Evolutionary conservation across 2,888 invertebrate species (phyloP), one percentile per base, ranked within the genome.

Genomic region (Troides aeacus): DNA sequence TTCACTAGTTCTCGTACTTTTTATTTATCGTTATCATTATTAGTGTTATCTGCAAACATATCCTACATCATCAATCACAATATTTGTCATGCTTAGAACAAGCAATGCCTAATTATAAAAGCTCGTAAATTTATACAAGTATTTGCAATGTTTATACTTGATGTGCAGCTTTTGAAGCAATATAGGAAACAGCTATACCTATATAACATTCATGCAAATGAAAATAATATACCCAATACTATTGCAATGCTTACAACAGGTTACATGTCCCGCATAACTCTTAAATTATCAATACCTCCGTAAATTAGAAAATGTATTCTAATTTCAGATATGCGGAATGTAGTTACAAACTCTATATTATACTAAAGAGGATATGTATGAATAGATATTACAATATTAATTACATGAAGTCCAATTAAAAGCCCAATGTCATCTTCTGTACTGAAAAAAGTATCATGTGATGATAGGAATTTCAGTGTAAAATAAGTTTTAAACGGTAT

Each of bases 281-380:
- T 66, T 21, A 62, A 66, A 66, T 66, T 39, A 50, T 69, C 62
- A 69, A 64, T 59, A 62, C 46, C 70, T 62, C 66, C 59, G 58
- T 39, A 50, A 24, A 50, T 62, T 66, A 66, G 64, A 50, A 62
- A 66, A 23, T 23, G 24, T 70, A 66, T 66, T 50, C 58, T 63
- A 68, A 63, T 59, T 63, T 36, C 30, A 46, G 53, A 53, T n/a
- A 53, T 18, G 53, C n/a, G 53, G 53, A 53, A 53, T 7, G 15
- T 46, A 46, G 12, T 46, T 46, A 10, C 2, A 8, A 46, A 12
- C 46, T 3, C 1, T 46, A 2, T 12, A 46, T 15, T 46, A n/a
- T 18, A 53, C 4, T 53, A 12, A n/a, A 53, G n/a, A n/a, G n/a
- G n/a, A 53, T 18, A n/a, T 53, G 6, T 53, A 1, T n/a, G 5